Percentiles rank a stretch among this genome's conserved stretches.
Conservation (phyloP, 2,888 invertebrate species). For the Sceliomorpha sp. region DNA sequence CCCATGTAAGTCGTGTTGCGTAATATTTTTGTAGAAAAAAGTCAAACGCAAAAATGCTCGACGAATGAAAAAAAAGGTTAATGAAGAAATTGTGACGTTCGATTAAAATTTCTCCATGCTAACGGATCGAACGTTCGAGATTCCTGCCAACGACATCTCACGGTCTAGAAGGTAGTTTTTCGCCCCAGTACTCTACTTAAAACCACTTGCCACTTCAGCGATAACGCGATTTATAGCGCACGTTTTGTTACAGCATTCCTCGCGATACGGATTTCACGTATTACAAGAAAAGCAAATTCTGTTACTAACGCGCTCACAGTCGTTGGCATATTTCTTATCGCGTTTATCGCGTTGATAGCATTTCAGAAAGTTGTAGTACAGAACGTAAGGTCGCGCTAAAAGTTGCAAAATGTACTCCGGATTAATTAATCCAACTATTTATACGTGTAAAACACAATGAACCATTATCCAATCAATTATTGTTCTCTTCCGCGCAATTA, state of each 20-base stretch:
- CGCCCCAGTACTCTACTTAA: slow-evolving; percentile 65
- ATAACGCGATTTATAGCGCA: no score
- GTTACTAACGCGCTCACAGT: no score
- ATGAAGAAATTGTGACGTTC: slow-evolving; percentile 41
- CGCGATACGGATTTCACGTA: no score
- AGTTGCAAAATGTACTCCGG: no score
- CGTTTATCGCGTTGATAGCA: no score
- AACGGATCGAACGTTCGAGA: slow-evolving; percentile 63
- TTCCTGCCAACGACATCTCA: slow-evolving; percentile 51
- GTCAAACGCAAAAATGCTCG: slow-evolving; percentile 32
- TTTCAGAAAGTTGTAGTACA: no score
- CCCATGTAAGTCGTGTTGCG: slow-evolving; percentile 34
- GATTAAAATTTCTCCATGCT: slow-evolving; percentile 69
- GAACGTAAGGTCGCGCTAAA: no score
- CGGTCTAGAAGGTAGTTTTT: slow-evolving; percentile 74
- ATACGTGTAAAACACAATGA: slow-evolving; percentile 1
- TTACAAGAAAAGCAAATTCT: no score
- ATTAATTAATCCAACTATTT: neutral
- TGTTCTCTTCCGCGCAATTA: slow-evolving; percentile 10
- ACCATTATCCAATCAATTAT: slow-evolving; percentile 1
- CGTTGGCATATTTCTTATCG: neutral
- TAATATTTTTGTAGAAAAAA: slow-evolving; percentile 40
- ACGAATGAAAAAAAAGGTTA: slow-evolving; percentile 31
- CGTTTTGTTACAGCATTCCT: no score
- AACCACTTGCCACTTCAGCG: no score